Evolutionary conservation across 1,140 invertebrate genomes (phyloP), one percentile per base, ranked within the genome.

Genomic region (Pygmarrhopalites habei): DNA sequence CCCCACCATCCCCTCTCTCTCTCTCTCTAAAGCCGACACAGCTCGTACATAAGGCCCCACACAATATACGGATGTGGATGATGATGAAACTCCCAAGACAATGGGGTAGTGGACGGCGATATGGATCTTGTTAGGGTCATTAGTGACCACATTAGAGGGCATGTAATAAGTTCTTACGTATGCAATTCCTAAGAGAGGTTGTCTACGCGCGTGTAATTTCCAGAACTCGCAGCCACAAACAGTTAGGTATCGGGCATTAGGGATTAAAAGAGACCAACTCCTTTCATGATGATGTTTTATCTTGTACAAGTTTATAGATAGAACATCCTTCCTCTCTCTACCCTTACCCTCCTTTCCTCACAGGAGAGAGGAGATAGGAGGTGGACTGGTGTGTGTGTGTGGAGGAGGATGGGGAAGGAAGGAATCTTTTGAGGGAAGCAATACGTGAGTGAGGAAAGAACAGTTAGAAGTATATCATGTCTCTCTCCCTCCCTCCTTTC

Each of bases 101-200:
- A 66, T 66, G 49, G 59, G 51, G 21, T 46, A 41, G 26, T 30
- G 32, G 28, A 32, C 23, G 59, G 43, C 58, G 64, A 63, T 67
- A 44, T 62, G 65, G 65, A 67, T 66, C 65, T 67, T 67, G 61
- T 67, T 67, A 67, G 52, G 57, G 65, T 67, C 65, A 67, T 67
- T 67, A 67, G 65, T 67, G 65, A 67, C 65, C 65, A 64, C 61
- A 67, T 67, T 67, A 67, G 53, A 63, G 60, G 28, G 29, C 51
- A 57, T 53, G 65, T 63, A 67, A 63, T 67, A 64, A 63, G 47
- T 60, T 67, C 60, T 64, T 67, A 58, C 65, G 53, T 67, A 67
- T 63, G 65, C 65, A 67, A 67, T 67, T 57, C 65, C 65, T 60
- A 23, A 21, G 65, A 67, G 65, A 64, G 51, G 32, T 47, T 58